Evolutionary conservation across 2,888 invertebrate genomes (phyloP), one percentile per base, ranked within the genome.

Genomic region (Melinaea marsaeus): DNA sequence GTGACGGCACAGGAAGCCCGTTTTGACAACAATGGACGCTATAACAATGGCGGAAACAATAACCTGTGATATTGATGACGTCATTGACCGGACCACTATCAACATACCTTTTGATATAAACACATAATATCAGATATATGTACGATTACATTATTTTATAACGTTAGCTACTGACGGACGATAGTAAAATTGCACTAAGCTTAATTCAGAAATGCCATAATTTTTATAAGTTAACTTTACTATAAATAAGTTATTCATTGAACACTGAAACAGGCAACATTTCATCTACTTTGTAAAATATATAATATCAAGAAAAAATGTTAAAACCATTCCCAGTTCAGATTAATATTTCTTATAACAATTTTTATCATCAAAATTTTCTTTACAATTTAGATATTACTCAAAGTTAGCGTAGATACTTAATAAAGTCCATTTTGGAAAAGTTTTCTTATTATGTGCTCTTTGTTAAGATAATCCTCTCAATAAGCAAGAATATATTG

Each of bases 391-490:
- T 51, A 7, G 32, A 51, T 51, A 51, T 51, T 51, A 51, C 51
- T 32, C 11, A 51, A 51, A 51, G 51, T 51, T 51, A 51, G 32
- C 22, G 22, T 32, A 32, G 32, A 32, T 51, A 32, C 51, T 51
- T 67, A 51, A 57, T 63, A 69, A 69, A 63, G 62, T 70, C 62
- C 55, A 55, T 64, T 65, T 62, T 67, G 61, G 63, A 60, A 65
- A 70, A 69, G 60, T 70, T 70, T 70, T 64, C 60, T 64, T 70
- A 67, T 70, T 70, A 70, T 67, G 54, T 65, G 58, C 64, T 63
- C 65, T 70, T 70, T 70, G 67, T 65, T 33, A 69, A 67, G 67
- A 69, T 69, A 70, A 70, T 70, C 63, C 66, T 65, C 68, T 65
- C 68, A 65, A 69, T 70, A 70, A 69, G 68, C 63, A 68, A 70